A percentile compares a stretch with the other conserved stretches of the same genome.
These are phyloP conservation scores for Ophion ellenae DNA, from an alignment of 2,888 invertebrate species.

Conservation along the genomic window DNA sequence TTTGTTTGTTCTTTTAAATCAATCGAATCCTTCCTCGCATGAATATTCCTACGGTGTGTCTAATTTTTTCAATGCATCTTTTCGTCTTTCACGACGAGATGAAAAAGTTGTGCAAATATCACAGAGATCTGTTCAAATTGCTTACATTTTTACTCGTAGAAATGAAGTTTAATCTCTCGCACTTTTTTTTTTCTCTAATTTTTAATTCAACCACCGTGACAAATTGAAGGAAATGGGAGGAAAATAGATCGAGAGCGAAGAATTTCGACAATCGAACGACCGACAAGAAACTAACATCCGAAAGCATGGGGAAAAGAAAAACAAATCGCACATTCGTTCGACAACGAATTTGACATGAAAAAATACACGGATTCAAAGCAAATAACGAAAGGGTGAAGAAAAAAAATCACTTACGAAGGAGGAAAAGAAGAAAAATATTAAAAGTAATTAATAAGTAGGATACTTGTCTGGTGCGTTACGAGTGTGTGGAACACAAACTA, in stretches of 20 bases:
- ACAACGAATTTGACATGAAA: constrained; percentile 29
- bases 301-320: constrained; percentile 23
- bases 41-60: not conserved
- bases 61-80: not conserved
- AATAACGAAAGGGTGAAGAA: constrained; percentile 25
- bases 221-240: constrained; percentile 36
- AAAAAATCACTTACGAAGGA: constrained; percentile 13
- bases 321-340: constrained; percentile 18
- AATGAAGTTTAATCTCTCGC: constrained; percentile 3
- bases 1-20: not conserved
- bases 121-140: not conserved
- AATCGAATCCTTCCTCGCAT: not conserved
- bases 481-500: constrained; percentile 64
- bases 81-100: not conserved
- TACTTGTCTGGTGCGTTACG: constrained; percentile 68
- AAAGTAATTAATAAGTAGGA: constrained; percentile 59
- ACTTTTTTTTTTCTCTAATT: not conserved
- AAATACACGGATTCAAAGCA: constrained; percentile 23
- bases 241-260: constrained; percentile 27
- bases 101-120: not conserved
- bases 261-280: constrained; percentile 51
- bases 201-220: constrained; percentile 5
- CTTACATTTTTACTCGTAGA: not conserved
- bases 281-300: constrained; percentile 18
- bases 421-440: constrained; percentile 18